These are phyloP conservation scores for Corydoras sp. DNA, from an alignment of 2,113 vertebrate species.

Conservation along the genomic window DNA sequence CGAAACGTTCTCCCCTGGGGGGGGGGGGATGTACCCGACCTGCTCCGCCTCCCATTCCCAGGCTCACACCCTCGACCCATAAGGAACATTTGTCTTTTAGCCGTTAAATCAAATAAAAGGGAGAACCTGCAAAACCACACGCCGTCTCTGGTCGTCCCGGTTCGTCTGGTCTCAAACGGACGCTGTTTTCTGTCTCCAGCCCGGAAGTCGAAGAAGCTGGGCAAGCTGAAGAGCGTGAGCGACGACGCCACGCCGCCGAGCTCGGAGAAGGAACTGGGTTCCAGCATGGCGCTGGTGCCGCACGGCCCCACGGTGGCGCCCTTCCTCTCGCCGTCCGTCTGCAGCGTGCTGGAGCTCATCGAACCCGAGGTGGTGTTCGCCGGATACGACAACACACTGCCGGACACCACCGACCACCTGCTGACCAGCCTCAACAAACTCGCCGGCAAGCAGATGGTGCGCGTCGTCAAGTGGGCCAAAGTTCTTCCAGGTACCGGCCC, in stretches of 20 bases:
- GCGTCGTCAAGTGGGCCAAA: slow-evolving; percentile 99
- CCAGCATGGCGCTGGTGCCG: slow-evolving; percentile 78
- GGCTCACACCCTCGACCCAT: too few relatives aligned
- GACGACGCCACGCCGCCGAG: slow-evolving; percentile 81
- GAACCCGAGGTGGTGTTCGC: slow-evolving; percentile 92
- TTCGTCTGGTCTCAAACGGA: not conserved
- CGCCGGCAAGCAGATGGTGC: slow-evolving; percentile 98
- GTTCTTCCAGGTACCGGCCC: slow-evolving; percentile 88
- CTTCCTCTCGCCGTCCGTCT: slow-evolving; percentile 84
- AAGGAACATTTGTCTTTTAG: too few relatives aligned
- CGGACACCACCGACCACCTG: slow-evolving; percentile 89
- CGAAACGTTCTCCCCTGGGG: too few relatives aligned
- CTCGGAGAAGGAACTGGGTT: slow-evolving; percentile 78
- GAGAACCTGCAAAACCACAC: too few relatives aligned
- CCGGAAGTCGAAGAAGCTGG: slow-evolving; percentile 95
- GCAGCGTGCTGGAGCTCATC: slow-evolving; percentile 86
- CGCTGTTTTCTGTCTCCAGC: slow-evolving; percentile 62
- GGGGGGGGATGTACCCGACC: too few relatives aligned
- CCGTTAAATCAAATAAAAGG: too few relatives aligned
- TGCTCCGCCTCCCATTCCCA: too few relatives aligned
- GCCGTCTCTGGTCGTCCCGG: too few relatives aligned
- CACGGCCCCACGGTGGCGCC: slow-evolving; percentile 76
- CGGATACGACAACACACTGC: slow-evolving; percentile 84
- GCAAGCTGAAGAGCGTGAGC: slow-evolving; percentile 87
- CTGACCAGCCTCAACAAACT: slow-evolving; percentile 95